Base-by-base conservation (phyloP, 1,140 invertebrate genomes). In the Dolichoris vasculosae region DNA sequence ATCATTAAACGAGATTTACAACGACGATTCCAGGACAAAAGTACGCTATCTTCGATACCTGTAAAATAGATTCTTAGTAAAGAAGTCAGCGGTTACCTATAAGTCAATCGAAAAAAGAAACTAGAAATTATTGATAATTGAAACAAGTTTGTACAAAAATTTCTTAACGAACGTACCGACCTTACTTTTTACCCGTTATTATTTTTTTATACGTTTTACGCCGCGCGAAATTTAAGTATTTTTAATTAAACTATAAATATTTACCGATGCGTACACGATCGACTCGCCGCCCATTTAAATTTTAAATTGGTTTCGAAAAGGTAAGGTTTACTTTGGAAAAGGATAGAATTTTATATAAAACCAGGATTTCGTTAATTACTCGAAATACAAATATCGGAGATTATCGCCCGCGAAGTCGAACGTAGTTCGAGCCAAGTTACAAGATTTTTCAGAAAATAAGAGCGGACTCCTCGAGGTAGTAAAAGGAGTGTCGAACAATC, bases 1-100 rank as follows among this genome's bases (percentile, higher is more conserved):
- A 6, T 35, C 30, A 77, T 77, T 77, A 55, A 76, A 71, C 26
- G 30, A 77, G 46, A 77, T 77, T 77, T 77, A 77, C 75, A 77
- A 55, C 46, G 13, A 55, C 48, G n/a, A 77, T 77, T 77, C 17
- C n/a, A 51, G 30, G n/a, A 32, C 26, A 51, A 35, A 77, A 77
- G 46, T 55, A 20, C 75, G 48, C 26, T 32, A 76, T 51, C 26
- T 32, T 30, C 43, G 13, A 46, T 75, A 2, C n/a, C 15, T 69
- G 20, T 9, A 73, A 38, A 40, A 2, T 40, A 71, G 38, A 11
- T 43, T 26, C 17, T 73, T 43, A 73, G 23, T 30, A 9, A 17
- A 0, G 13, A 71, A 71, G 38, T 1, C 43, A 17, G 6, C 20
- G 4, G 38, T 59, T 0, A 32, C 23, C 38, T n/a, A 73, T 23